Evolutionary conservation across 2,113 vertebrate genomes (phyloP), one percentile per base, ranked within the genome.

Genomic region (Otis tarda): DNA sequence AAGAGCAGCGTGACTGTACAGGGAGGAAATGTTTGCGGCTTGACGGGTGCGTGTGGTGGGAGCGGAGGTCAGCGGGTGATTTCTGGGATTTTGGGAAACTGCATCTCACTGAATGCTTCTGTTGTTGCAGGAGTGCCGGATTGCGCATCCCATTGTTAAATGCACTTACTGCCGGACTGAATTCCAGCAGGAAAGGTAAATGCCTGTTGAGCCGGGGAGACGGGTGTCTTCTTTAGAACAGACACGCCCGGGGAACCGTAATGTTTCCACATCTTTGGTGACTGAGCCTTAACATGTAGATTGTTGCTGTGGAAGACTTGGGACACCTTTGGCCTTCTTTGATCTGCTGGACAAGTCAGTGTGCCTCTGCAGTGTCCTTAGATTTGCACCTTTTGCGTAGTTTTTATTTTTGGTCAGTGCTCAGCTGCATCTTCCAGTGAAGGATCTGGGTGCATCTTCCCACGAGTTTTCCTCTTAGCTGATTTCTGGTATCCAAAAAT

Each of bases 131-230:
- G 98, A 98, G 68, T 98, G 98, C 93, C 97, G 98, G 84, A 98
- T 98, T 47, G 98, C 98, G 2, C 98, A 98, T 74, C 98, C 98
- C 90, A 98, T 98, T 43, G 98, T 98, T 65, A 98, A 98, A 97
- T 98, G 98, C 83, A 98, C 98, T 77, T 98, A 98, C 91, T 98
- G 98, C 97, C 97, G 98, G 94, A 98, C 98, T 49, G 98, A 98
- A 89, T 98, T 98, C 97, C 98, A 98, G 56, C 98, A 98, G 87
- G 98, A 98, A 64, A 98, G 98, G 98, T 98, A 98, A 94, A 86
- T 37, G 6, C 17, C 12, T 0, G 2, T 25, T 74, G 21, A 23
- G 4, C 30, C 12, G 43, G 39, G 47, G 45, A n/a, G 13, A 16
- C 21, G 1, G 9, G 8, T 18, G 24, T 50, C 53, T 49, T 4